phyloP scores from a whole-genome alignment of 2,113 vertebrate species.

The Aspiorhynchus laticeps region DNA sequence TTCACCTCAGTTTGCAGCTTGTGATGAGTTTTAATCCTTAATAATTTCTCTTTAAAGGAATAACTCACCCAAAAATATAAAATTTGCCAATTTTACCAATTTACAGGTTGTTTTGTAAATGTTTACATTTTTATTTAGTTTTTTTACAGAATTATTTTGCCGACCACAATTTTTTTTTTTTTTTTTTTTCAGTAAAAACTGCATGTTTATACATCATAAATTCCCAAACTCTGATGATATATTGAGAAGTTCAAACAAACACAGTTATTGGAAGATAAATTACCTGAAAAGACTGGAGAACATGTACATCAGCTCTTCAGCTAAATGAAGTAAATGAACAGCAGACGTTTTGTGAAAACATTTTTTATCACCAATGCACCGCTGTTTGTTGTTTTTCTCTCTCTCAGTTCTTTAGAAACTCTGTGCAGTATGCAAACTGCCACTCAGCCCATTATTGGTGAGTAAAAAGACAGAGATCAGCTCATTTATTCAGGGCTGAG shows the following conservation, averaged over 20 bases:
- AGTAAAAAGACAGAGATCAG: constrained; percentile 69
- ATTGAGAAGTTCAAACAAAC: not conserved
- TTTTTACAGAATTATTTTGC: no score
- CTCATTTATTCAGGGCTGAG: constrained; percentile 56
- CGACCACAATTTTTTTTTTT: no score
- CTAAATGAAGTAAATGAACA: constrained; percentile 1
- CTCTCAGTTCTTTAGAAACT: not conserved
- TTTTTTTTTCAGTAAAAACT: no score
- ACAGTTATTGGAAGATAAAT: not conserved
- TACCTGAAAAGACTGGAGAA: not conserved
- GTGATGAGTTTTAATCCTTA: no score
- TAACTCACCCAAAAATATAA: no score
- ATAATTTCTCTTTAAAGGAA: no score
- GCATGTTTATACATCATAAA: no score
- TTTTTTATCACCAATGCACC: not conserved
- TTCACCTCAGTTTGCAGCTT: no score
- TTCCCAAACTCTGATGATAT: no score
- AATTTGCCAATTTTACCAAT: no score
- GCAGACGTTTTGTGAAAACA: not conserved
- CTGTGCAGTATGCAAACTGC: constrained; percentile 67
- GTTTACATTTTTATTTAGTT: no score
- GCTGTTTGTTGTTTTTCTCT: not conserved
- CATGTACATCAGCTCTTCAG: not conserved
- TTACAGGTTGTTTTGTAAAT: no score
- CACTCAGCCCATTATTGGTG: constrained; percentile 75